Evolutionary conservation across 2,888 invertebrate species (phyloP).

Genomic region (Odontocerum albicorne): DNA sequence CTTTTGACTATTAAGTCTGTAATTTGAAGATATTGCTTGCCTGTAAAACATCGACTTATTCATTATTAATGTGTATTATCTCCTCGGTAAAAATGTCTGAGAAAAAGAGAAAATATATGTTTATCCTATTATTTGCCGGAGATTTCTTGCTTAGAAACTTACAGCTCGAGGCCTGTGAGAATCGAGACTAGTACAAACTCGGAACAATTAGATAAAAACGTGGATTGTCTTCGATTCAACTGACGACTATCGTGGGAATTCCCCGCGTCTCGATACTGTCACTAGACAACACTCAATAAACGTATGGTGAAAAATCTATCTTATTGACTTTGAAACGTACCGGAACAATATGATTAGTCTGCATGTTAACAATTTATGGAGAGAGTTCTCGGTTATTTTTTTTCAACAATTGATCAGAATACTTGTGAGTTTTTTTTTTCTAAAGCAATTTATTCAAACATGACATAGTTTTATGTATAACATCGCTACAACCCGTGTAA

Average conservation of each 20-base stretch:
- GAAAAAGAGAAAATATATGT: conserved; percentile 26
- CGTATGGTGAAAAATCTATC: no score
- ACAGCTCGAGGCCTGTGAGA: conserved; percentile 18
- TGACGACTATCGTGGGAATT: conserved; percentile 17
- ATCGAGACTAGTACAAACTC: neutral
- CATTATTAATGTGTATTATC: conserved; percentile 2
- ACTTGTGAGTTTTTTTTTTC: no score
- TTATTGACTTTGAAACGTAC: no score
- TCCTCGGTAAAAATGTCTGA: conserved; percentile 14
- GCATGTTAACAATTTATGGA: conserved; percentile 16
- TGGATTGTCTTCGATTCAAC: conserved; percentile 22
- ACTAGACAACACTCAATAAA: conserved; percentile 13
- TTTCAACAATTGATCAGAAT: no score
- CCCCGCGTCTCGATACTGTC: neutral
- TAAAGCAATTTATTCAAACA: neutral
- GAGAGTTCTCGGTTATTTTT: conserved; percentile 16
- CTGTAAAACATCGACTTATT: neutral
- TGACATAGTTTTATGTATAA: neutral
- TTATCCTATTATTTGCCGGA: conserved; percentile 14
- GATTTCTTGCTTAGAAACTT: conserved; percentile 10
- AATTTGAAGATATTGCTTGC: neutral
- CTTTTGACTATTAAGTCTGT: no score
- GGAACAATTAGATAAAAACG: conserved; percentile 26
- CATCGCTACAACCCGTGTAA: neutral
- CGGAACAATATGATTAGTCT: conserved; percentile 24